phyloP scores from a whole-genome alignment of 2,113 vertebrate species.

The Elanus axillaris region DNA sequence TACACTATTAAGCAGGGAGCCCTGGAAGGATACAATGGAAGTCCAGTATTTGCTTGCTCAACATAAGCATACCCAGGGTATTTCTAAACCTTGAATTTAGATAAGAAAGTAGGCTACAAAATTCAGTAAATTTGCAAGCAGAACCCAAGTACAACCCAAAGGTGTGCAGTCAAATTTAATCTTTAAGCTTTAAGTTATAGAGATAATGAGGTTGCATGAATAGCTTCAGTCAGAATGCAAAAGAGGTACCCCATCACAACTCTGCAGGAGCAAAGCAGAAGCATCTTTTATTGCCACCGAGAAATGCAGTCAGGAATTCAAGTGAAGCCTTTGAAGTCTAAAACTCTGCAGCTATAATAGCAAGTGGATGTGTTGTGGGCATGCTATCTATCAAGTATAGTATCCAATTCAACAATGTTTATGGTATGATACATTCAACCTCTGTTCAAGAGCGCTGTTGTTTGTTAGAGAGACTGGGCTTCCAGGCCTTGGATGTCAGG shows the following conservation, averaged over 20 bases:
- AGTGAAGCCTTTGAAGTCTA: not conserved
- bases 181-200: not conserved
- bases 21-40: not conserved
- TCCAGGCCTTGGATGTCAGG: not conserved
- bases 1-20: not conserved
- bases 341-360: not conserved
- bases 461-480: not conserved
- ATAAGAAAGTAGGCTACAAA: not conserved
- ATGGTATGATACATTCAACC: not conserved
- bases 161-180: not conserved
- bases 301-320: not conserved
- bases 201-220: not conserved
- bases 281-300: not conserved
- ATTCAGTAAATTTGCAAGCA: not conserved
- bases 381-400: not conserved
- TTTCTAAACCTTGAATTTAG: not conserved
- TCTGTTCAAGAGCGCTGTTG: not conserved
- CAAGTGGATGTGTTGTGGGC: not conserved
- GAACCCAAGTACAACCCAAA: not conserved
- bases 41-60: not conserved
- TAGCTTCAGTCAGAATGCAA: not conserved
- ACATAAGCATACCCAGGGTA: not conserved
- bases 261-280: not conserved
- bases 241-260: not conserved
- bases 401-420: not conserved